Conservation (phyloP, 2,888 invertebrate species). For the Acleris emargana region DNA sequence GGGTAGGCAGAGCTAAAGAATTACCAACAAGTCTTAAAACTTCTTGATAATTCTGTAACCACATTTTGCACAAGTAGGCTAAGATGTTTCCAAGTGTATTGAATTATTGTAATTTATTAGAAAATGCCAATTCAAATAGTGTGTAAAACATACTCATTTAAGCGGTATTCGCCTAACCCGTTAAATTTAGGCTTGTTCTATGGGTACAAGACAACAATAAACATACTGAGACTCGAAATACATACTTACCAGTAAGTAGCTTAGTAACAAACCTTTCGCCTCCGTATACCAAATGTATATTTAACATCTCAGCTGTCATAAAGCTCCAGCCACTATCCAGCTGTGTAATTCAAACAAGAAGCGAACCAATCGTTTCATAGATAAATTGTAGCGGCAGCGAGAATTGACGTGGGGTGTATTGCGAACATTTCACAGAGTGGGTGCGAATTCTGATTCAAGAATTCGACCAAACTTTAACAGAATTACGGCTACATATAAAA, state of each 20-base stretch:
- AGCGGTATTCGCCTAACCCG: too few species aligned
- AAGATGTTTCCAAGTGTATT: too few species aligned
- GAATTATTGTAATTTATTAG: too few species aligned
- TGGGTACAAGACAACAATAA: too few species aligned
- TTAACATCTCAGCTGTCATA: slow-evolving; percentile 16
- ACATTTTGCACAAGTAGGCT: too few species aligned
- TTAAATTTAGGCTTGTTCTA: too few species aligned
- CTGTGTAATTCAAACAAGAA: slow-evolving; percentile 17
- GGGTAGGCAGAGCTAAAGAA: too few species aligned
- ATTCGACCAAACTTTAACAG: neutral
- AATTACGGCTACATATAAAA: neutral
- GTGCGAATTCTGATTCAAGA: slow-evolving; percentile 2
- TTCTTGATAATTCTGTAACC: too few species aligned
- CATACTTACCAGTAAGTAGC: neutral
- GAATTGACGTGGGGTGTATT: slow-evolving; percentile 14
- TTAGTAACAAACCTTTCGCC: neutral
- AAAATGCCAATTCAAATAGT: too few species aligned
- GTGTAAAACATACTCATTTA: too few species aligned
- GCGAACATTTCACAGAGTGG: slow-evolving; percentile 13
- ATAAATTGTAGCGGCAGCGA: slow-evolving; percentile 19
- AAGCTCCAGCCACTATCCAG: slow-evolving; percentile 8
- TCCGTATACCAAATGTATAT: slow-evolving; percentile 8
- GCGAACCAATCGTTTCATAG: slow-evolving; percentile 17
- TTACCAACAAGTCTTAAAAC: too few species aligned
- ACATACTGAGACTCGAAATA: too few species aligned